Evolutionary conservation across 2,113 vertebrate species (phyloP).

Genomic region (Halichoerus grypus): DNA sequence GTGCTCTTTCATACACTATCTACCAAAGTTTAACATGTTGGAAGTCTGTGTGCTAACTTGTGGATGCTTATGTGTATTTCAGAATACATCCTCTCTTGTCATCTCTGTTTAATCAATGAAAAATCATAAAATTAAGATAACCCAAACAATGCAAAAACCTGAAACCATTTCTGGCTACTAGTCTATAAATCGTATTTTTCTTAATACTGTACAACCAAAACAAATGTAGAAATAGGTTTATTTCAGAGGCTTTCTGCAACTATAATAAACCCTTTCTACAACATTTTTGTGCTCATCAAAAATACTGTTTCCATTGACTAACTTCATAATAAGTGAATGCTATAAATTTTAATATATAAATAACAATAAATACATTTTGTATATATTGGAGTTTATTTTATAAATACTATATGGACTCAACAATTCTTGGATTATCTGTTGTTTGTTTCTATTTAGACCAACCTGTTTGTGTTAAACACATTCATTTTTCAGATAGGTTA

Average conservation of each 20-base stretch:
- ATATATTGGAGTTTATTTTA: background rate
- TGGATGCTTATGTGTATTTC: background rate
- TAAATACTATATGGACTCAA: background rate
- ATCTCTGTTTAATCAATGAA: background rate
- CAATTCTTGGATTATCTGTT: background rate
- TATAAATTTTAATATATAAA: background rate
- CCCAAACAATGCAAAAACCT: background rate
- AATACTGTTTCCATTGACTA: background rate
- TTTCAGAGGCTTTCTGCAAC: background rate
- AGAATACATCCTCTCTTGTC: background rate
- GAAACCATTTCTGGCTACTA: background rate
- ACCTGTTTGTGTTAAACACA: background rate
- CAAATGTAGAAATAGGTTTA: conserved; percentile 23
- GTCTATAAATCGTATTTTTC: background rate
- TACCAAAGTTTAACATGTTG: background rate
- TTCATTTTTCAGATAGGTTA: conserved; percentile 50
- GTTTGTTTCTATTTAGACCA: background rate
- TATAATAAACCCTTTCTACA: background rate
- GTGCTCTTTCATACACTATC: background rate
- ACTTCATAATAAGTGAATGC: background rate
- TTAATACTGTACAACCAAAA: background rate
- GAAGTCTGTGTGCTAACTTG: background rate
- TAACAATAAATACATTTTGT: background rate
- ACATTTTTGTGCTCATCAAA: background rate
- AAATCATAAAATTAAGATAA: conserved; percentile 36